Evolutionary conservation across 2,888 invertebrate genomes (phyloP).

Genomic region (Bembecia ichneumoniformis): DNA sequence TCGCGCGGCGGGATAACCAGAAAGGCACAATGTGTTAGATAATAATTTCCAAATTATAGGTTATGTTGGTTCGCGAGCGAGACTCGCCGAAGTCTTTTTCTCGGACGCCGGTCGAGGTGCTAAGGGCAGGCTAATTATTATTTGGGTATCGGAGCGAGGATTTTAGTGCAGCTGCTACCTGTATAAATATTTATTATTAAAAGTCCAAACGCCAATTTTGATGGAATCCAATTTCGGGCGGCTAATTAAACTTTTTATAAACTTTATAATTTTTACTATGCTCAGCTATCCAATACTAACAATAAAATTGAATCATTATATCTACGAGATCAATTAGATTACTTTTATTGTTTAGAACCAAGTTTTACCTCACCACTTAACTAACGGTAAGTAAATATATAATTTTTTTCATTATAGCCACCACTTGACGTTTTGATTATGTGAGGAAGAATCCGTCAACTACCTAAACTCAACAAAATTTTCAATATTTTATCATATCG

Average conservation of each 20-base stretch:
- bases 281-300: background rate
- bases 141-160: slow-evolving; percentile 67
- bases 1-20: slow-evolving; percentile 73
- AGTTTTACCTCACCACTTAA: no score
- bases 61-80: slow-evolving; percentile 66
- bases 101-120: slow-evolving; percentile 63
- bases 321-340: no score
- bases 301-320: no score
- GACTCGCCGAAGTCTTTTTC: slow-evolving; percentile 55
- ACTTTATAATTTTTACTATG: slow-evolving; percentile 2
- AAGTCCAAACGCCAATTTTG: slow-evolving; percentile 62
- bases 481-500: no score
- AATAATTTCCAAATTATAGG: slow-evolving; percentile 73
- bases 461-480: no score
- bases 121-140: slow-evolving; percentile 72
- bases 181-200: slow-evolving; percentile 71
- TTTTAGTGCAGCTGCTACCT: slow-evolving; percentile 72
- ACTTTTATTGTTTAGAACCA: no score
- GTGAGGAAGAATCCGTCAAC: no score
- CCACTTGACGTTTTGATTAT: no score
- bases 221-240: slow-evolving; percentile 53
- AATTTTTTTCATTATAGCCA: no score
- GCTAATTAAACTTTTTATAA: slow-evolving; percentile 35
- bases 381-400: no score
- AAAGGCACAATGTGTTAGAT: slow-evolving; percentile 74